These are phyloP conservation scores for Sebastes hubbsi DNA, from an alignment of 2,797 vertebrate genomes.

Conservation along the genomic window DNA sequence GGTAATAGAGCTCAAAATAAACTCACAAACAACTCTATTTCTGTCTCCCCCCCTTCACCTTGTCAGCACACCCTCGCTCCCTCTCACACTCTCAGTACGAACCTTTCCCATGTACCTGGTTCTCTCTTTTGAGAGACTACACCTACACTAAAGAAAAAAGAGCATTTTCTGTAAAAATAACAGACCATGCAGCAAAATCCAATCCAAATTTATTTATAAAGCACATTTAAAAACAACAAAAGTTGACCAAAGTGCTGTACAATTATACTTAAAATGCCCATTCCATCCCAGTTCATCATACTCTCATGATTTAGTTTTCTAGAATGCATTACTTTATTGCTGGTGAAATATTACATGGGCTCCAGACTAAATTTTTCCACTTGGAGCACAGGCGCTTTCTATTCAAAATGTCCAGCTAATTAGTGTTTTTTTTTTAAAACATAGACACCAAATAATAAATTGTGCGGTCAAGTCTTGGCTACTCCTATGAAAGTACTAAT, in stretches of 20 bases:
- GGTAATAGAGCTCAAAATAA: conserved; percentile 80
- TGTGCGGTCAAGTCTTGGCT: background rate
- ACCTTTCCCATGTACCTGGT: conserved; percentile 49
- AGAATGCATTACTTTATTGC: background rate
- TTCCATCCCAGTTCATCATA: background rate
- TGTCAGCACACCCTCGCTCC: conserved; percentile 38
- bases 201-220: too few relatives aligned
- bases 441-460: too few relatives aligned
- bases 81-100: conserved; percentile 42
- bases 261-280: background rate
- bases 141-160: background rate
- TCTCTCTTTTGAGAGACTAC: conserved; percentile 46
- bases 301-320: background rate
- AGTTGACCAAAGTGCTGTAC: too few relatives aligned
- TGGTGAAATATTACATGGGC: background rate
- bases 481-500: background rate
- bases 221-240: too few relatives aligned
- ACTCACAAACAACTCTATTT: conserved; percentile 75
- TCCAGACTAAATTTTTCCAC: too few relatives aligned
- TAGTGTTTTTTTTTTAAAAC: too few relatives aligned
- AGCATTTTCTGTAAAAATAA: conserved; percentile 20
- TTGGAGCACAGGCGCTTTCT: too few relatives aligned
- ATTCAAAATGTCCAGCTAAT: too few relatives aligned
- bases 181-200: background rate
- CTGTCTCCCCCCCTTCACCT: conserved; percentile 27